These are phyloP conservation scores for Ectemnius cavifrons DNA, from an alignment of 2,888 invertebrate species.

Conservation along the genomic window DNA sequence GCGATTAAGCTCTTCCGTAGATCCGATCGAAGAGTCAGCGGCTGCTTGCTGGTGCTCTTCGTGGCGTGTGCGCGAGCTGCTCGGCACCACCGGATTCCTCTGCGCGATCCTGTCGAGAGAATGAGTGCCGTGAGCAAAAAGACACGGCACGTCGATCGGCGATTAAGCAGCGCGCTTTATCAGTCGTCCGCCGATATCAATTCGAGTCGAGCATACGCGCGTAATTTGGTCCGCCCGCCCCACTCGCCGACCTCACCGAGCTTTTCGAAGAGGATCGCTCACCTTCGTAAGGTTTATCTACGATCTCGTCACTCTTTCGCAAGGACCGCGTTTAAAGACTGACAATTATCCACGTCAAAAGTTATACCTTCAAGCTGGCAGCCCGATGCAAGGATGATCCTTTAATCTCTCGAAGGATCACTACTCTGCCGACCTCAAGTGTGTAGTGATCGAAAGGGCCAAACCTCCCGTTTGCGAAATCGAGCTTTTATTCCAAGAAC, in stretches of 20 bases:
- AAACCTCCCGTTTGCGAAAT: no score
- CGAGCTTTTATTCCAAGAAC: no score
- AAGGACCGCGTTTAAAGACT: no score
- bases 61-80: not conserved
- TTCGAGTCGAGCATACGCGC: slow-evolving; percentile 33
- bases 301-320: no score
- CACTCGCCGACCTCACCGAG: slow-evolving; percentile 16
- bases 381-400: no score
- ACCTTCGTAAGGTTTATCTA: not conserved
- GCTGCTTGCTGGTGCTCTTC: not conserved
- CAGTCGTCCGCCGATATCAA: slow-evolving; percentile 59
- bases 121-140: slow-evolving; percentile 67
- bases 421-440: no score
- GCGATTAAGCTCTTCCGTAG: not conserved
- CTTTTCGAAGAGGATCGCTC: not conserved
- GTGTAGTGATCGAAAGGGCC: no score
- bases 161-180: slow-evolving; percentile 57
- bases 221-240: slow-evolving; percentile 31
- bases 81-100: slow-evolving; percentile 14
- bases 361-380: no score
- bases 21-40: slow-evolving; percentile 19
- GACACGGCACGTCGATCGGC: slow-evolving; percentile 32
- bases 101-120: slow-evolving; percentile 12
- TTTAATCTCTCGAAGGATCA: no score
- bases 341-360: no score